Percentiles rank a stretch among this genome's conserved stretches.
Evolutionary conservation across 2,888 invertebrate genomes (phyloP).

Genomic region (Kuschelorhynchus macadamiae): DNA sequence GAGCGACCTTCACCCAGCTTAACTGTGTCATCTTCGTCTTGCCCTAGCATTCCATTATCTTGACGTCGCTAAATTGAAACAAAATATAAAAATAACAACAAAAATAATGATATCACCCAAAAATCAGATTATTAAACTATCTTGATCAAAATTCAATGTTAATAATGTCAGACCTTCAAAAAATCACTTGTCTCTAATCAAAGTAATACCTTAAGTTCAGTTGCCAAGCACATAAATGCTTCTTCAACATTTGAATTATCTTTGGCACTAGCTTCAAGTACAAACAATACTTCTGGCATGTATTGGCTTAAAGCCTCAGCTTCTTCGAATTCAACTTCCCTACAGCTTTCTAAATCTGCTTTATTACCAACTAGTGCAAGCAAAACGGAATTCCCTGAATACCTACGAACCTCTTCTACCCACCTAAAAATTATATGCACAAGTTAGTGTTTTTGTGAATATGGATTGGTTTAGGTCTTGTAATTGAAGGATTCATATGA

Average conservation of each 20-base stretch:
- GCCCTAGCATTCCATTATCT: slow-evolving; percentile 76
- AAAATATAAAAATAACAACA: slow-evolving; percentile 1
- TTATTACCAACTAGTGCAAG: slow-evolving; percentile 94
- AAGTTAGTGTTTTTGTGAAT: too few relatives aligned
- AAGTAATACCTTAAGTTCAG: slow-evolving; percentile 91
- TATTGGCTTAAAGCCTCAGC: slow-evolving; percentile 89
- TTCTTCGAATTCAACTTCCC: slow-evolving; percentile 89
- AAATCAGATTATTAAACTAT: too few relatives aligned
- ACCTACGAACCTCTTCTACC: slow-evolving; percentile 96
- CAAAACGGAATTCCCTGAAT: slow-evolving; percentile 93
- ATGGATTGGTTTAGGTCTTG: too few relatives aligned
- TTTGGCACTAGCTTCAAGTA: slow-evolving; percentile 92
- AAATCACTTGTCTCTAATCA: too few relatives aligned
- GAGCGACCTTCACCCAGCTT: slow-evolving; percentile 79
- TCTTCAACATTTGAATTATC: slow-evolving; percentile 93
- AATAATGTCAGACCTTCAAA: too few relatives aligned
- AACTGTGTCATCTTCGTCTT: slow-evolving; percentile 77
- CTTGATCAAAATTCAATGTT: too few relatives aligned
- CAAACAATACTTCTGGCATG: slow-evolving; percentile 88
- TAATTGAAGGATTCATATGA: too few relatives aligned
- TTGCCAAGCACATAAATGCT: slow-evolving; percentile 87
- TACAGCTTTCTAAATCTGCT: slow-evolving; percentile 84
- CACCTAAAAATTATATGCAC: slow-evolving; percentile 75
- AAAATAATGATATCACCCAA: too few relatives aligned
- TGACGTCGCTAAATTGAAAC: slow-evolving; percentile 76